Evolutionary conservation across 2,797 vertebrate species (phyloP).

Genomic region (Coregonus suidteri): DNA sequence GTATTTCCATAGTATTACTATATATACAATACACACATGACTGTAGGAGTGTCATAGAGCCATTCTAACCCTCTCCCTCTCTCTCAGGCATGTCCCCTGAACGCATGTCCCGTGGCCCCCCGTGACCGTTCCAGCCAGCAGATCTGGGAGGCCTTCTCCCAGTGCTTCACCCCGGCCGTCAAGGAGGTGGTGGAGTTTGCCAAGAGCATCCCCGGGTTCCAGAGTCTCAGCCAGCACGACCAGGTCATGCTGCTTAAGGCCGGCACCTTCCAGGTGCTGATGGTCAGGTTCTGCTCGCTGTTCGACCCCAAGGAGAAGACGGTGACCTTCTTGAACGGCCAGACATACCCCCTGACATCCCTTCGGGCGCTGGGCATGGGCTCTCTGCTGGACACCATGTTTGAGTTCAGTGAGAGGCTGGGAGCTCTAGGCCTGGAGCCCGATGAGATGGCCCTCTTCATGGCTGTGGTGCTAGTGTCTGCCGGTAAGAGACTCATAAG

Average conservation of each 20-base stretch:
- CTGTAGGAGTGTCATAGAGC: background rate
- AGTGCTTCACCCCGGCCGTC: slow-evolving; percentile 84
- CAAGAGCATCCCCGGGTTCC: slow-evolving; percentile 82
- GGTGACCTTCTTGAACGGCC: slow-evolving; percentile 79
- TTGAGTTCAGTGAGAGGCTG: slow-evolving; percentile 84
- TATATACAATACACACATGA: slow-evolving; percentile 12
- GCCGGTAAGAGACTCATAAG: slow-evolving; percentile 67
- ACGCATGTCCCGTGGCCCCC: slow-evolving; percentile 75
- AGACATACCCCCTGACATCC: slow-evolving; percentile 75
- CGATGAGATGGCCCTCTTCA: slow-evolving; percentile 83
- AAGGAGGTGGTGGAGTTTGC: slow-evolving; percentile 84
- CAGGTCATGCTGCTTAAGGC: slow-evolving; percentile 84
- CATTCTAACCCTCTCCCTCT: slow-evolving; percentile 7
- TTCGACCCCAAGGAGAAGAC: slow-evolving; percentile 78
- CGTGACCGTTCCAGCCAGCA: slow-evolving; percentile 77
- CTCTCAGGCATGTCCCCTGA: slow-evolving; percentile 79
- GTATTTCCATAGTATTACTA: slow-evolving; percentile 28
- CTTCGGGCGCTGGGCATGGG: slow-evolving; percentile 80
- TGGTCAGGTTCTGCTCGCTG: slow-evolving; percentile 82
- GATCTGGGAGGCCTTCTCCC: slow-evolving; percentile 82
- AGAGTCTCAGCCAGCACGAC: slow-evolving; percentile 78
- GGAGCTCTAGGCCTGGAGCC: slow-evolving; percentile 75
- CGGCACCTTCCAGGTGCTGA: slow-evolving; percentile 83
- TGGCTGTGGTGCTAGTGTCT: slow-evolving; percentile 82
- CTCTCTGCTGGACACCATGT: slow-evolving; percentile 78